Base-by-base conservation (phyloP, 30 jellyfish, hydroid and myxozoan genomes). In the Aurelia coerulea region DNA sequence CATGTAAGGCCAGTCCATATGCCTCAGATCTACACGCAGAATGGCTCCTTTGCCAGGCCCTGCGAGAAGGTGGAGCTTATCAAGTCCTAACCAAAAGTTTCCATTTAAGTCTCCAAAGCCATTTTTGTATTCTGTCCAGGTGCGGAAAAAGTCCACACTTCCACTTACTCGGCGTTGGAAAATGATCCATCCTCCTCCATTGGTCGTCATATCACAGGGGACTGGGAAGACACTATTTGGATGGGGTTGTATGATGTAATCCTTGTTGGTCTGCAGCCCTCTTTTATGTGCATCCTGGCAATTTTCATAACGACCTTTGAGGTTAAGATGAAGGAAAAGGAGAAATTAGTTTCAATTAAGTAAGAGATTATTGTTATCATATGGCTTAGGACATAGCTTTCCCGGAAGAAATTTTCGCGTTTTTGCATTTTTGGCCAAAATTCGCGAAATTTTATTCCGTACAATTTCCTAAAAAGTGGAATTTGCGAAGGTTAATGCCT, bases 181-280 rank as follows among this genome's bases (percentile, higher is more conserved):
- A 17, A 83, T 85, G 46, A 83, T 83, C 92, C 92, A 83, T 2
- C 92, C 92, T 2, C 92, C 92, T 15, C 86, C 92, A 53, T 83
- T 85, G 19, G 92, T 71, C 16, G 53, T 52, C 92, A 83, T 83
- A 51, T 83, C 92, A 51, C 92, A 83, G 68, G 51, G 59, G 37
- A 60, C 86, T n/a, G 56, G 19, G 54, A 62, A 77, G 50, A 62
- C 3, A 6, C 1, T 46, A 10, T 42, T 32, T 12, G 42, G 68
- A 32, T 5, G 29, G 63, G 34, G 29, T 33, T 77, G 74, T n/a
- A 77, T 8, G 0, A 32, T 66, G 10, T 59, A 62, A 15, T 62
- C 54, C 29, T 63, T 32, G 68, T 10, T 59, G 29, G 11, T 35
- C 78, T 13, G 77, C 15, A 23, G 5, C 2, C 87, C 87, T 14